Evolutionary conservation across 2,113 vertebrate species (phyloP).

Genomic region (Fulica atra): DNA sequence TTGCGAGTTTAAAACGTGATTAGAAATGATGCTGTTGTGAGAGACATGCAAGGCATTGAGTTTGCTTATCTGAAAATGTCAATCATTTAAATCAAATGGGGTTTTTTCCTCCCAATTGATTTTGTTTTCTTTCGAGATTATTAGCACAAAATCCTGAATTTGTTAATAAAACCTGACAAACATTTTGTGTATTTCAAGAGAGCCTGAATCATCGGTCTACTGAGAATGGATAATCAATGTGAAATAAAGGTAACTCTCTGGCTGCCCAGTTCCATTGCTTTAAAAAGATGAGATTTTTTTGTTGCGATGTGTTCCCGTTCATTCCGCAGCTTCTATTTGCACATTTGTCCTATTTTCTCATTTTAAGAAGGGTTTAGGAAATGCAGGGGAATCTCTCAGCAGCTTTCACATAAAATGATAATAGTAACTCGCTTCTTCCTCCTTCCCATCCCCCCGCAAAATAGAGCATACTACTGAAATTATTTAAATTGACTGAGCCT

Average conservation of each 20-base stretch:
- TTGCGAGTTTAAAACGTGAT: not conserved
- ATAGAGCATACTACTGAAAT: constrained; percentile 80
- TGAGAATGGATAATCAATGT: constrained; percentile 4
- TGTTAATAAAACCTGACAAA: constrained; percentile 17
- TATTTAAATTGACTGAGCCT: constrained; percentile 87
- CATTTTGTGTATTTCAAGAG: not conserved
- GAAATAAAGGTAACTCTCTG: constrained; percentile 49
- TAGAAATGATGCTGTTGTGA: not conserved
- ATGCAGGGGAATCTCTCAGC: constrained; percentile 51
- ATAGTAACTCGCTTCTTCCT: constrained; percentile 72
- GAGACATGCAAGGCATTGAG: not conserved
- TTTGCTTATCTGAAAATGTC: not conserved
- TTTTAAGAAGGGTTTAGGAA: constrained; percentile 10
- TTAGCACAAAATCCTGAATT: not conserved
- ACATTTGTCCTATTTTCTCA: not conserved
- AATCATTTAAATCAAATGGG: not conserved
- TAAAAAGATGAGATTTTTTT: constrained; percentile 56
- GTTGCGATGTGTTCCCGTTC: constrained; percentile 40
- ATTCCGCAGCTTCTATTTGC: not conserved
- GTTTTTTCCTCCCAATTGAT: not conserved
- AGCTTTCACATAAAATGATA: constrained; percentile 71
- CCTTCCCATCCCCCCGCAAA: constrained; percentile 63
- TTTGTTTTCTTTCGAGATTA: not conserved
- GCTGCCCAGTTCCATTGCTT: not conserved
- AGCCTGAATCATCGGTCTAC: not conserved